Evolutionary conservation across 2,113 vertebrate genomes (phyloP).

Genomic region (Callocephalon fimbriatum): DNA sequence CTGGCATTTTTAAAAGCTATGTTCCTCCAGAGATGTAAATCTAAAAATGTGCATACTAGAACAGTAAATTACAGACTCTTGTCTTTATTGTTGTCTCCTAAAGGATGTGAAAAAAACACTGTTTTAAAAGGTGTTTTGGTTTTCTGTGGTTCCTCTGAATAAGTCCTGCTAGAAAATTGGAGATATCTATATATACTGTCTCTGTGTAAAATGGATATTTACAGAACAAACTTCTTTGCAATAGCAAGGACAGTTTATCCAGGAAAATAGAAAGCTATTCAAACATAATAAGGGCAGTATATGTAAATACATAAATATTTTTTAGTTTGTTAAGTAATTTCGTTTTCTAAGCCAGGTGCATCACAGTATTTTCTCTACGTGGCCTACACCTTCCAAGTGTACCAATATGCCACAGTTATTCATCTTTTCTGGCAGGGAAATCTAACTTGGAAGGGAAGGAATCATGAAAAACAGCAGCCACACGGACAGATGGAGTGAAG

Average conservation of each 20-base stretch:
- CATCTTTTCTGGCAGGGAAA: neutral
- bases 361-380: neutral
- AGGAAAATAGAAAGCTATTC: neutral
- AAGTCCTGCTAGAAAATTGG: neutral
- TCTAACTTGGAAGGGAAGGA: neutral
- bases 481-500: fast-evolving
- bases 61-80: neutral
- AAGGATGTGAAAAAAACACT: neutral
- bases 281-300: neutral
- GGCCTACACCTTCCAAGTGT: neutral
- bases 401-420: neutral
- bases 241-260: neutral
- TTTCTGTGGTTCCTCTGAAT: neutral
- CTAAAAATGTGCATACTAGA: neutral
- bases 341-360: neutral
- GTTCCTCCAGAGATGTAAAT: neutral
- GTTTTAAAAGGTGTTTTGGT: neutral
- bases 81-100: neutral
- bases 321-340: neutral
- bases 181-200: neutral
- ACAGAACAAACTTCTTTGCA: neutral
- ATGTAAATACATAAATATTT: neutral
- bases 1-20: neutral
- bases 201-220: neutral
- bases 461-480: neutral